Evolutionary conservation across 2,113 vertebrate species (phyloP).

Genomic region (Hippopotamus amphibius): DNA sequence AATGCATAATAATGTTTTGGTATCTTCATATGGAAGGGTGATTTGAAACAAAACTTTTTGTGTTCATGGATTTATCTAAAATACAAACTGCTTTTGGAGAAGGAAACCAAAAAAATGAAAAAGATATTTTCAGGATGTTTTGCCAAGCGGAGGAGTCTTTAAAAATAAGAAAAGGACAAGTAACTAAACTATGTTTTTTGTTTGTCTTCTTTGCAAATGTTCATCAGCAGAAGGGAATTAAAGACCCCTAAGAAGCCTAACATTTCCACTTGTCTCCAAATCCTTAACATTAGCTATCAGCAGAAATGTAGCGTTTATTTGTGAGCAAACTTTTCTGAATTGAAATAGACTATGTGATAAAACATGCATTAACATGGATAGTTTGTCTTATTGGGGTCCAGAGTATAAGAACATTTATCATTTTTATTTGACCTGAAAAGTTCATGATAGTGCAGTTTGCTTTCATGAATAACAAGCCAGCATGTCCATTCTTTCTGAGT

Average conservation of each 20-base stretch:
- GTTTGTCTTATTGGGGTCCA: constrained; percentile 41
- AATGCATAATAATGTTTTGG: not conserved
- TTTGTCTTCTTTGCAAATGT: constrained; percentile 32
- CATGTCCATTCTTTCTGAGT: not conserved
- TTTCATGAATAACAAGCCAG: not conserved
- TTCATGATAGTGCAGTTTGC: not conserved
- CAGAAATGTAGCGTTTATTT: constrained; percentile 38
- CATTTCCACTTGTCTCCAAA: not conserved
- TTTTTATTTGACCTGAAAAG: constrained; percentile 70
- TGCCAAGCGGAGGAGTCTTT: constrained; percentile 37
- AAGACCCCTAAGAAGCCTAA: not conserved
- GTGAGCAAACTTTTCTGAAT: constrained; percentile 6
- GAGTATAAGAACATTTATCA: constrained; percentile 65
- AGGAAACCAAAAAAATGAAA: constrained; percentile 36
- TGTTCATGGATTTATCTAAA: constrained; percentile 41
- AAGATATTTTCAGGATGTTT: constrained; percentile 51
- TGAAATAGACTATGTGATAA: constrained; percentile 49
- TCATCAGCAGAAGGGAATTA: not conserved
- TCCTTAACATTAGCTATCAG: not conserved
- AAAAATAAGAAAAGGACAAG: constrained; percentile 36
- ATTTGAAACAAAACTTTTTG: constrained; percentile 42
- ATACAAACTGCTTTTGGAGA: constrained; percentile 55
- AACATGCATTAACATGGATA: constrained; percentile 38
- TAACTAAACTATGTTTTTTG: not conserved
- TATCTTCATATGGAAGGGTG: not conserved